Evolutionary conservation across 2,797 vertebrate species (phyloP).

Genomic region (Vespertilio murinus): DNA sequence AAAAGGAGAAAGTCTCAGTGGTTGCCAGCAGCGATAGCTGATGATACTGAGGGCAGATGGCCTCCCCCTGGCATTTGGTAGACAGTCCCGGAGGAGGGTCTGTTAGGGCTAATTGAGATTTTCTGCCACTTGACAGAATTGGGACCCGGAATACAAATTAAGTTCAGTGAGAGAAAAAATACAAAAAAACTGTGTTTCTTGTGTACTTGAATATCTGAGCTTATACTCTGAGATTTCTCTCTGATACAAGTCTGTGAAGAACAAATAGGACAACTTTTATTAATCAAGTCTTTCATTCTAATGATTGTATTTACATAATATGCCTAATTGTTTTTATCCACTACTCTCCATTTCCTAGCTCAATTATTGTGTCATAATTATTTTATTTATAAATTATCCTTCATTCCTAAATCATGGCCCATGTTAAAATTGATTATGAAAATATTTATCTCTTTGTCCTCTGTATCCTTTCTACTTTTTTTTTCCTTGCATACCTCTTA

Average conservation of each 20-base stretch:
- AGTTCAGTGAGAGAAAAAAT: slow-evolving; percentile 11
- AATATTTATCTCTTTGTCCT: neutral
- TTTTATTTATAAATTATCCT: neutral
- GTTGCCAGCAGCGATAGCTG: neutral
- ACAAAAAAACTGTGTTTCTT: neutral
- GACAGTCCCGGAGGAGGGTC: slow-evolving; percentile 53
- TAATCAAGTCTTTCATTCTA: neutral
- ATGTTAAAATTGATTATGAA: neutral
- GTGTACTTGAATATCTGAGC: slow-evolving; percentile 16
- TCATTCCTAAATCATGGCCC: neutral
- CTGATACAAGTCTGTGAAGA: neutral
- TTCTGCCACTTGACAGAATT: slow-evolving; percentile 50
- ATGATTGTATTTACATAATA: neutral
- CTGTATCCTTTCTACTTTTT: neutral
- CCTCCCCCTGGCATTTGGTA: slow-evolving; percentile 54
- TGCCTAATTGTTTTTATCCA: neutral
- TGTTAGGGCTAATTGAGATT: slow-evolving; percentile 28
- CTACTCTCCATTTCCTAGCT: neutral
- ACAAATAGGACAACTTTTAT: neutral
- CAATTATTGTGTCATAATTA: neutral
- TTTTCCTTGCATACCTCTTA: neutral
- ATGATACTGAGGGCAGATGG: slow-evolving; percentile 61
- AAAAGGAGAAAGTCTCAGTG: slow-evolving; percentile 34
- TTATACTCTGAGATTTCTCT: neutral
- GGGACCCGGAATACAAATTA: slow-evolving; percentile 48